phyloP scores from a whole-genome alignment of 2,888 invertebrate genomes.

The Neocrepidodera transversa region DNA sequence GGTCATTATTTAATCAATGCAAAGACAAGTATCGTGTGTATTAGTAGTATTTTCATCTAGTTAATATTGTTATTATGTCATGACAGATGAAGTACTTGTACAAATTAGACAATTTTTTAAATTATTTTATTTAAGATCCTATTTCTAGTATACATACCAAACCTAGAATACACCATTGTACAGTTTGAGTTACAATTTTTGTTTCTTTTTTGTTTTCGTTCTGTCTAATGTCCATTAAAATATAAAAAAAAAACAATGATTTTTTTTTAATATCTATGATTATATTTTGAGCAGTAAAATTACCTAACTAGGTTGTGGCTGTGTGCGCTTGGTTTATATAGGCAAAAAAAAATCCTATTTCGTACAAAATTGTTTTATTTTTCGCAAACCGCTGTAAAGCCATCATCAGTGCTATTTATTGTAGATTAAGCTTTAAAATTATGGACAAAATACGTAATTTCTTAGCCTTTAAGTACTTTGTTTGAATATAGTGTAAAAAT shows the following conservation, averaged over 20 bases:
- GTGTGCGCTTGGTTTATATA: no score
- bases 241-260: conserved; percentile 1
- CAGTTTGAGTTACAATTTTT: conserved; percentile 43
- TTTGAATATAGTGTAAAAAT: no score
- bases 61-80: conserved; percentile 37
- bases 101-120: conserved; percentile 53
- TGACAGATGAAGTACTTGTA: conserved; percentile 47
- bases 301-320: no score
- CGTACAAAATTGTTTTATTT: no score
- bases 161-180: conserved; percentile 41
- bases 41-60: conserved; percentile 43
- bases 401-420: no score
- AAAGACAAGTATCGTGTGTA: conserved; percentile 10
- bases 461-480: no score
- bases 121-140: conserved; percentile 46
- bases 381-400: no score
- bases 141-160: conserved; percentile 11
- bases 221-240: conserved; percentile 3
- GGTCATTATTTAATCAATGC: conserved; percentile 8
- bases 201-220: conserved; percentile 31
- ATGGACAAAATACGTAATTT: no score
- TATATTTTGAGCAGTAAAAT: no score
- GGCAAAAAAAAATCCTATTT: no score
- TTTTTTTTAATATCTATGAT: no score
- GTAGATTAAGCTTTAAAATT: no score